Evolutionary conservation across 2,888 invertebrate genomes (phyloP).

Genomic region (Aphidoletes aphidimyza): DNA sequence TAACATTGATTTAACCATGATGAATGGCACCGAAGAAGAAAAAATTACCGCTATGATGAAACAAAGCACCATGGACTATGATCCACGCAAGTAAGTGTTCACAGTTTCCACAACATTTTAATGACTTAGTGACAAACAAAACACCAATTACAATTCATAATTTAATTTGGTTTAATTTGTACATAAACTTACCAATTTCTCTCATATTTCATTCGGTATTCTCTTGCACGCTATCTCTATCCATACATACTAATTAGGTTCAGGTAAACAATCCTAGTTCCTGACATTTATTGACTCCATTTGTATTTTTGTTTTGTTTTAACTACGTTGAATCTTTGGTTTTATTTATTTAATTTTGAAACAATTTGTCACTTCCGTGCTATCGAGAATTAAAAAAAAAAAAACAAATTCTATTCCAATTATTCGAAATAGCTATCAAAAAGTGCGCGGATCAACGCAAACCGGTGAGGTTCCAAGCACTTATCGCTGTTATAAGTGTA

Average conservation of each 20-base stretch:
- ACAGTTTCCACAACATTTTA: too few species aligned
- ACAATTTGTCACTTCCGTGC: too few species aligned
- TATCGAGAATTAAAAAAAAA: too few species aligned
- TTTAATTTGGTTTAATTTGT: background rate
- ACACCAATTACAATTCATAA: background rate
- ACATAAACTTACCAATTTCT: background rate
- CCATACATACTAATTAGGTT: background rate
- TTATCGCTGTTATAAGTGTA: slow-evolving; percentile 95
- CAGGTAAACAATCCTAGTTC: too few species aligned
- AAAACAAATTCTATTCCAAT: background rate
- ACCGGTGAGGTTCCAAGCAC: slow-evolving; percentile 89
- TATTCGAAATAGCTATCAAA: slow-evolving; percentile 77
- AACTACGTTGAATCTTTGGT: too few species aligned
- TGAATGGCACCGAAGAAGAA: slow-evolving; percentile 96
- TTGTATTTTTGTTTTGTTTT: background rate
- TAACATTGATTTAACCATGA: slow-evolving; percentile 83
- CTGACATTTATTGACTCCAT: too few species aligned
- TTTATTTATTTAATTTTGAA: too few species aligned
- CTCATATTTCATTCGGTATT: too few species aligned
- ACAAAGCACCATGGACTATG: slow-evolving; percentile 96
- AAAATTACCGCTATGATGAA: slow-evolving; percentile 98
- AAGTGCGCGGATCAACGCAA: slow-evolving; percentile 88
- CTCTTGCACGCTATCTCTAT: background rate
- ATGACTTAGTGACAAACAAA: too few species aligned
- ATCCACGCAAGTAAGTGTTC: slow-evolving; percentile 95